phyloP scores from a whole-genome alignment of 1,140 invertebrate species.

The Listronotus oregonensis region DNA sequence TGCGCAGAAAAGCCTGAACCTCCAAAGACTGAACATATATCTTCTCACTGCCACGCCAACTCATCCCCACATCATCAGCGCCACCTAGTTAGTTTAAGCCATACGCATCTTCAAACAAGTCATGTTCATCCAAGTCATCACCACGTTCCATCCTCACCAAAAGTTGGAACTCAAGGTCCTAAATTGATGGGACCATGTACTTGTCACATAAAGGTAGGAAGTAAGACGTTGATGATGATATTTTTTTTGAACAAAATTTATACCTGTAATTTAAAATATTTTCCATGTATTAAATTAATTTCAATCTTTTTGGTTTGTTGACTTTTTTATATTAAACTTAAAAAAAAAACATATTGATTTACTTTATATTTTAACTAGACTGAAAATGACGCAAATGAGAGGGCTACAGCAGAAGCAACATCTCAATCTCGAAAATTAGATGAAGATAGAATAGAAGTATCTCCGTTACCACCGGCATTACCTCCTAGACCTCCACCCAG shows the following conservation, averaged over 20 bases:
- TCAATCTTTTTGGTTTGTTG: too few relatives aligned
- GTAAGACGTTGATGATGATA: too few relatives aligned
- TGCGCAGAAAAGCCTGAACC: conserved; percentile 33
- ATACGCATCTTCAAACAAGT: conserved; percentile 34
- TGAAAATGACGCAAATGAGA: conserved; percentile 39
- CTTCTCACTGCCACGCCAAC: conserved; percentile 27
- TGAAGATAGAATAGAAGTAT: conserved; percentile 54
- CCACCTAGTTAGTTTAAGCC: conserved; percentile 37
- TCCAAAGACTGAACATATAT: conserved; percentile 37
- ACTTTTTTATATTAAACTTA: too few relatives aligned
- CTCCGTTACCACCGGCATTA: conserved; percentile 53
- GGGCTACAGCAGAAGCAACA: conserved; percentile 28
- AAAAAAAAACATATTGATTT: too few relatives aligned
- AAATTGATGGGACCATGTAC: conserved; percentile 38
- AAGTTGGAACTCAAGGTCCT: conserved; percentile 33
- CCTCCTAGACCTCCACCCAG: conserved; percentile 55
- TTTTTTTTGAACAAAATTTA: too few relatives aligned
- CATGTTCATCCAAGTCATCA: conserved; percentile 39
- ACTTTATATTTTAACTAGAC: conserved; percentile 33
- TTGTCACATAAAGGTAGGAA: conserved; percentile 45
- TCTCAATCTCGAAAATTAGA: conserved; percentile 47
- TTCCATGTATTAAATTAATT: too few relatives aligned
- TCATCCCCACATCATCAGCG: conserved; percentile 8
- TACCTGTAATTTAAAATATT: too few relatives aligned
- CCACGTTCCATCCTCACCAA: conserved; percentile 47